Evolutionary conservation across 2,797 vertebrate species (phyloP).

Genomic region (Allobates femoralis): DNA sequence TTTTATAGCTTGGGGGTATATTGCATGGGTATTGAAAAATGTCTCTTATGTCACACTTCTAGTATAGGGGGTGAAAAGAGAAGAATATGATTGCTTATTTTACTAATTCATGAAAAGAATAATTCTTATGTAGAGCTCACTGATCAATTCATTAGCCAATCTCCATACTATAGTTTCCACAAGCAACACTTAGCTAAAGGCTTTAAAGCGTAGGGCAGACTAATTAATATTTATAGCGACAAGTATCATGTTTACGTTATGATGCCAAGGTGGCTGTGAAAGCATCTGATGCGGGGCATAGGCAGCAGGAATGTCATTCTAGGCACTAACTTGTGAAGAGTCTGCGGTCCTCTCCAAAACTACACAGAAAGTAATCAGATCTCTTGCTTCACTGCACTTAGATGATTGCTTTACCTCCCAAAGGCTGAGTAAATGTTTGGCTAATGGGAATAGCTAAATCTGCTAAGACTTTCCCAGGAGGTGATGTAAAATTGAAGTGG

Average conservation of each 20-base stretch:
- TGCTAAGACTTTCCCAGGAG: constrained; percentile 24
- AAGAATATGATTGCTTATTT: not conserved
- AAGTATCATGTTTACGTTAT: constrained; percentile 37
- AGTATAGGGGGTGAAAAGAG: not conserved
- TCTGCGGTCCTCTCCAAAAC: not conserved
- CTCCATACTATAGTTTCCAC: not conserved
- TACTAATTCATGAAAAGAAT: not conserved
- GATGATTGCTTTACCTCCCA: constrained; percentile 47
- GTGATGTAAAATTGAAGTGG: constrained; percentile 8
- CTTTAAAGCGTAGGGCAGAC: not conserved
- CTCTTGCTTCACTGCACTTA: constrained; percentile 45
- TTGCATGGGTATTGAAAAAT: not conserved
- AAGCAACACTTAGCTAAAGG: constrained; percentile 1
- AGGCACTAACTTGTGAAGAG: not conserved
- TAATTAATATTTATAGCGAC: constrained; percentile 54
- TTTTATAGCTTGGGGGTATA: not conserved
- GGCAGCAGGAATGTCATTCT: constrained; percentile 12
- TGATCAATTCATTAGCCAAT: not conserved
- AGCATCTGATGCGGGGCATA: constrained; percentile 29
- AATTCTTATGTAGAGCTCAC: not conserved
- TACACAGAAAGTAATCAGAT: constrained; percentile 44
- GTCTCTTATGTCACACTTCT: not conserved
- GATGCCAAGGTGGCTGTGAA: constrained; percentile 38
- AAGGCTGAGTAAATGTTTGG: constrained; percentile 58
- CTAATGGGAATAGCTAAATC: constrained; percentile 15